These are phyloP conservation scores for Tetrao urogallus DNA, from an alignment of 2,113 vertebrate genomes.

Conservation along the genomic window DNA sequence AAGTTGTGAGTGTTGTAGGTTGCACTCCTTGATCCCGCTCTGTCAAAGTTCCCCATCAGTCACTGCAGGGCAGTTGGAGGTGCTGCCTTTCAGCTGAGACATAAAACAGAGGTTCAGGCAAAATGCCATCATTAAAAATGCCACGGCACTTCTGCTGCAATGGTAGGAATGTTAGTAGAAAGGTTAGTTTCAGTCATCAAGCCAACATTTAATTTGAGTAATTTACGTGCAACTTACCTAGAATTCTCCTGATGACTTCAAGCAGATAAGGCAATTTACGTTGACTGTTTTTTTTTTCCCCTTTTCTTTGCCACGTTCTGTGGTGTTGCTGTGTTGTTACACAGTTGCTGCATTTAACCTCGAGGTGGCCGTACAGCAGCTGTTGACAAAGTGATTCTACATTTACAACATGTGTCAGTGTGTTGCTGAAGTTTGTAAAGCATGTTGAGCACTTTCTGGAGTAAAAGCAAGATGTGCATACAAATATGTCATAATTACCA, in stretches of 20 bases:
- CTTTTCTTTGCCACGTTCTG: background rate
- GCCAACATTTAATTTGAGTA: background rate
- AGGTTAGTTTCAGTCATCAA: background rate
- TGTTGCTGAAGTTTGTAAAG: background rate
- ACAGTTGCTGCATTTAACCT: slow-evolving; percentile 51
- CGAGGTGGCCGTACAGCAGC: slow-evolving; percentile 42
- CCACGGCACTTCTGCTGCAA: background rate
- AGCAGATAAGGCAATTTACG: background rate
- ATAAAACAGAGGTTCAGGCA: slow-evolving; percentile 10
- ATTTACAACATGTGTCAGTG: slow-evolving; percentile 39
- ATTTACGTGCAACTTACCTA: background rate
- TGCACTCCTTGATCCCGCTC: background rate
- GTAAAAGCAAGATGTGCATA: background rate
- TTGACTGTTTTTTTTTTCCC: background rate
- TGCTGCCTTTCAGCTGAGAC: background rate
- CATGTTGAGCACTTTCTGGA: background rate
- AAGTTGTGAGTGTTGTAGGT: background rate
- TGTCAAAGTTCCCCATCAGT: background rate
- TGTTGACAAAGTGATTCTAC: slow-evolving; percentile 57
- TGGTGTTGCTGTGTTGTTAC: background rate
- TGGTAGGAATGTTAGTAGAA: background rate
- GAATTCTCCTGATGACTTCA: background rate
- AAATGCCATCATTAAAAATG: background rate
- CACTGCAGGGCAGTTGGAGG: background rate
- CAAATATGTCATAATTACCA: background rate